A percentile compares a stretch with the other conserved stretches of the same genome.
Evolutionary conservation across 1,140 invertebrate species (phyloP).

Genomic region (Drosophila kanapiae): DNA sequence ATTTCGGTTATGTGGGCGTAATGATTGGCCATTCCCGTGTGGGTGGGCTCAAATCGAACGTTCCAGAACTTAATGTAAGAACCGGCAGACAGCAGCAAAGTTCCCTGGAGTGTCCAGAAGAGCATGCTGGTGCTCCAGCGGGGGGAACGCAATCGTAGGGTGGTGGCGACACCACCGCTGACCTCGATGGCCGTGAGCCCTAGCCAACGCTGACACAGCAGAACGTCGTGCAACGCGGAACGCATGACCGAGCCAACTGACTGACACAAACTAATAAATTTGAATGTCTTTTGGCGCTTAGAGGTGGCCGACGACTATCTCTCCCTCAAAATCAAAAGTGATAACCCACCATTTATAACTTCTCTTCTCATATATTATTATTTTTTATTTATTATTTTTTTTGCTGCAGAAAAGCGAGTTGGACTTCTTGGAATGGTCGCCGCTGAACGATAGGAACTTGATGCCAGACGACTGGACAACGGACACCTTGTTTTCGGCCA

Average conservation of each 20-base stretch:
- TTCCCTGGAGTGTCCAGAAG: background rate
- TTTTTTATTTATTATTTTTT: background rate
- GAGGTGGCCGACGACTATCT: slow-evolving; percentile 2
- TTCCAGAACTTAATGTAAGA: background rate
- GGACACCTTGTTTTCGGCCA: slow-evolving; percentile 95
- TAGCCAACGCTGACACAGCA: slow-evolving; percentile 5
- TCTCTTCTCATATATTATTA: background rate
- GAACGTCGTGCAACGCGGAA: slow-evolving; percentile 7
- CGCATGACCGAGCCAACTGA: slow-evolving; percentile 10
- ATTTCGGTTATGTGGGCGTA: slow-evolving; percentile 6
- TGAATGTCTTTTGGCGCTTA: background rate
- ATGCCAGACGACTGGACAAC: slow-evolving; percentile 90
- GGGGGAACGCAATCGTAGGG: background rate
- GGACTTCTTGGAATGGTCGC: slow-evolving; percentile 91
- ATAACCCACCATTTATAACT: background rate
- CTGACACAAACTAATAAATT: slow-evolving; percentile 8
- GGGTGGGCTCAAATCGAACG: background rate
- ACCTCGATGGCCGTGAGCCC: slow-evolving; percentile 2
- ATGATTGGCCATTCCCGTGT: slow-evolving; percentile 2
- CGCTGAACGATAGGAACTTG: slow-evolving; percentile 90
- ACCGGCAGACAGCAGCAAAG: background rate
- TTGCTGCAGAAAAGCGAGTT: slow-evolving; percentile 90
- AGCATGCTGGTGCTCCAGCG: background rate
- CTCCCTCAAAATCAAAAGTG: background rate
- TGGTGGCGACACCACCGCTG: background rate